Percentiles rank a stretch among this genome's conserved stretches.
phyloP scores from a whole-genome alignment of 2,797 vertebrate species.

The Neosilurus hyrtlii region DNA sequence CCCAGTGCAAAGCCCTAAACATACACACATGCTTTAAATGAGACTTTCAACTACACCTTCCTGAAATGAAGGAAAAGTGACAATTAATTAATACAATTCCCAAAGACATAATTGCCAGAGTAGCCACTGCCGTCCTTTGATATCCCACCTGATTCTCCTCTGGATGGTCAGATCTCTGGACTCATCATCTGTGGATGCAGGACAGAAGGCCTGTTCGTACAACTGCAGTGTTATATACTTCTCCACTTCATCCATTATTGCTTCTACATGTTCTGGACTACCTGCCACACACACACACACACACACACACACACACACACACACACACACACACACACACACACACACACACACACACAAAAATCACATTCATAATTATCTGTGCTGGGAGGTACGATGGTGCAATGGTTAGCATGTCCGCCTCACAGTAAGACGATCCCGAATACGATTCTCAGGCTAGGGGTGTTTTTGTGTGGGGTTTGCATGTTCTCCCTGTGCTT shows the following conservation, averaged over 20 bases:
- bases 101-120: not conserved
- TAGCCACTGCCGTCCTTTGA: not conserved
- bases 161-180: conserved; percentile 91
- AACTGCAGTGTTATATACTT: conserved; percentile 94
- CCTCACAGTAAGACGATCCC: no score
- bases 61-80: not conserved
- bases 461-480: no score
- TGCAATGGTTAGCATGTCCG: no score
- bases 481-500: no score
- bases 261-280: conserved; percentile 83
- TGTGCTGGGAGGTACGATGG: no score
- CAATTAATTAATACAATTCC: not conserved
- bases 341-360: not conserved
- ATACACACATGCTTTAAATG: not conserved
- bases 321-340: not conserved
- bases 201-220: conserved; percentile 94
- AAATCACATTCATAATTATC: not conserved
- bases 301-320: not conserved
- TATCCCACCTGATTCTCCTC: conserved; percentile 84
- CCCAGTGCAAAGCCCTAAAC: conserved; percentile 90
- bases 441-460: no score
- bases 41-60: not conserved
- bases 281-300: conserved; percentile 7
- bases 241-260: conserved; percentile 94
- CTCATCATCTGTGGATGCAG: conserved; percentile 92